These are phyloP conservation scores for Bubalus kerabau DNA, from an alignment of 2,113 vertebrate genomes.

Conservation along the genomic window DNA sequence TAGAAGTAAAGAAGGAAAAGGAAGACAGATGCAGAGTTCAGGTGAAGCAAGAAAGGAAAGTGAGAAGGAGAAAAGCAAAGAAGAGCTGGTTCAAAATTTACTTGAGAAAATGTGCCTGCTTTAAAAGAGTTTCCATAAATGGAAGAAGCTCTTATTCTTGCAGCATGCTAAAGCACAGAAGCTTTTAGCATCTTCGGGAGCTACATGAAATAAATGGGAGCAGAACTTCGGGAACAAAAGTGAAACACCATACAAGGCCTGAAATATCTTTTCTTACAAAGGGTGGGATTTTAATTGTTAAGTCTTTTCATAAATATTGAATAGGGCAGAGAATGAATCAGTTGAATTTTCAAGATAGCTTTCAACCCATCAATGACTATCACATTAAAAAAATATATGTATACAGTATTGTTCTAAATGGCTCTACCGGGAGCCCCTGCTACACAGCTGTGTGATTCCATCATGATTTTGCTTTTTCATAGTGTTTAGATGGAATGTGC, in stretches of 20 bases:
- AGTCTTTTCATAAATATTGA: neutral
- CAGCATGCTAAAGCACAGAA: neutral
- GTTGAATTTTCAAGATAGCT: neutral
- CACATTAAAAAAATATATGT: neutral
- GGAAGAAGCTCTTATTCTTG: neutral
- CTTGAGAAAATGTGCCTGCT: neutral
- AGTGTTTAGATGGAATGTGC: neutral
- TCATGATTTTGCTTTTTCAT: neutral
- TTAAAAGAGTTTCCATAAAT: constrained; percentile 18
- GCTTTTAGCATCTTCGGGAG: neutral
- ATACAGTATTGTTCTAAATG: neutral
- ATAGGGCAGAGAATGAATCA: neutral
- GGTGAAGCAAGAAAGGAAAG: neutral
- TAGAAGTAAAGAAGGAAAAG: neutral
- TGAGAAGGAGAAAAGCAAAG: neutral
- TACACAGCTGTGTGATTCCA: neutral
- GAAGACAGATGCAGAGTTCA: neutral
- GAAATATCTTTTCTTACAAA: constrained; percentile 28
- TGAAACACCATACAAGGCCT: neutral
- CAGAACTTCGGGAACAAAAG: neutral
- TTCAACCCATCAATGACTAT: neutral
- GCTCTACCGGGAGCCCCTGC: neutral
- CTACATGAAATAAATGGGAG: neutral
- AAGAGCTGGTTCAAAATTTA: neutral
- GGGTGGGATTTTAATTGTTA: neutral